Percentiles rank a stretch among this genome's conserved stretches.
Evolutionary conservation across 2,888 invertebrate genomes (phyloP).

Genomic region (Tupiocoris notatus): DNA sequence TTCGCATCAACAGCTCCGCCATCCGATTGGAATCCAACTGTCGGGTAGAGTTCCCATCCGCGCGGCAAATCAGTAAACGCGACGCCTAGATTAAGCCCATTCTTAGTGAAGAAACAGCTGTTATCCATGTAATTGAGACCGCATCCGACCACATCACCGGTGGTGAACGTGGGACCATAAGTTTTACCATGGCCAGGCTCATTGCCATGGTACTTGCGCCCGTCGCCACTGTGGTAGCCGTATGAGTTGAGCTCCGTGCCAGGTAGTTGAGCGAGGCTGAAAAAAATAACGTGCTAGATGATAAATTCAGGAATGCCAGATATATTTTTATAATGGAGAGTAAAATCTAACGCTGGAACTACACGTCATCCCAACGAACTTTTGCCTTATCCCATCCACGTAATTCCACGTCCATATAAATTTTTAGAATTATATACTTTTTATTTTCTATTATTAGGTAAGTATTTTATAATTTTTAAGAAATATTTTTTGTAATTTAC

Average conservation of each 20-base stretch:
- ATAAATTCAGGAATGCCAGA: too few species aligned
- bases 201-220: slow-evolving; percentile 27
- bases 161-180: slow-evolving; percentile 32
- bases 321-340: too few species aligned
- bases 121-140: slow-evolving; percentile 33
- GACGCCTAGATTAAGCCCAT: slow-evolving; percentile 33
- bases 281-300: background rate
- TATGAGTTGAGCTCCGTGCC: slow-evolving; percentile 33
- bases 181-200: slow-evolving; percentile 23
- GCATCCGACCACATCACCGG: slow-evolving; percentile 34
- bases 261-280: slow-evolving; percentile 21
- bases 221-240: slow-evolving; percentile 30
- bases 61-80: slow-evolving; percentile 30
- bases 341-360: too few species aligned
- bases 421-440: too few species aligned
- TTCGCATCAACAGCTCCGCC: slow-evolving; percentile 38
- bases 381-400: too few species aligned
- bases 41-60: slow-evolving; percentile 28
- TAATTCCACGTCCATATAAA: too few species aligned
- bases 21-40: slow-evolving; percentile 31
- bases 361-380: too few species aligned
- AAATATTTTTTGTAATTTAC: too few species aligned
- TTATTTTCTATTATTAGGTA: too few species aligned
- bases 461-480: too few species aligned
- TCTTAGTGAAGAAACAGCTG: slow-evolving; percentile 40